A percentile compares a stretch with the other conserved stretches of the same genome.
Conservation (phyloP, 2,888 invertebrate genomes). For the Drosophila setosimentum region DNA sequence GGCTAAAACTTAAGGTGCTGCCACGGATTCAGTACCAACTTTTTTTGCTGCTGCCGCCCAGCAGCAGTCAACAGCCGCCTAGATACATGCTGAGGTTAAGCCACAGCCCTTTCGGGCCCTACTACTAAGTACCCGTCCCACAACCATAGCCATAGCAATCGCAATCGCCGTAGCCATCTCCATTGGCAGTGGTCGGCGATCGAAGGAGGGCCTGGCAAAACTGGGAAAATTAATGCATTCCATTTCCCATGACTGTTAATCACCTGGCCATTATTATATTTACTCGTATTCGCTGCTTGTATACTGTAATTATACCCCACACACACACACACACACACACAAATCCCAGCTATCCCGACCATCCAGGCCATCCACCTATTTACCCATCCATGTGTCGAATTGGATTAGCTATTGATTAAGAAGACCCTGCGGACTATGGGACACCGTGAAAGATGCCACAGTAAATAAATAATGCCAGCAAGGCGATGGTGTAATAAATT, state of each 20-base stretch:
- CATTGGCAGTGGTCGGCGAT: conserved; percentile 13
- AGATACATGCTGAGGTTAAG: conserved; percentile 22
- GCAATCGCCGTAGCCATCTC: conserved; percentile 9
- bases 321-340: conserved; percentile 32
- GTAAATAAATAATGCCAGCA: conserved; percentile 6
- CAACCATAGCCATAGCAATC: conserved; percentile 9
- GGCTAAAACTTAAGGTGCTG: not conserved
- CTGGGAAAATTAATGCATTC: conserved; percentile 77
- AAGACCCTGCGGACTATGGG: conserved; percentile 4
- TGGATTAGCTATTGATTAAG: conserved; percentile 67
- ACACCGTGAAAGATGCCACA: not conserved
- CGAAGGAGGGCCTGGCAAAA: conserved; percentile 50
- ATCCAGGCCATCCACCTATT: conserved; percentile 32
- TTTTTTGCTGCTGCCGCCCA: conserved; percentile 16
- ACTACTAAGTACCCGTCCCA: conserved; percentile 39
- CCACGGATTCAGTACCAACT: conserved; percentile 24
- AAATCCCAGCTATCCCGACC: conserved; percentile 17
- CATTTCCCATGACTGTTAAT: conserved; percentile 80
- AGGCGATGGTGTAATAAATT: not conserved
- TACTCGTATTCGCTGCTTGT: conserved; percentile 52
- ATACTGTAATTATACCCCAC: conserved; percentile 69
- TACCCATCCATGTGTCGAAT: conserved; percentile 64
- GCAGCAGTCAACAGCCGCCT: conserved; percentile 39
- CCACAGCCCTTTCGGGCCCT: conserved; percentile 23
- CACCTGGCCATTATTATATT: conserved; percentile 76